Evolutionary conservation across 2,888 invertebrate species (phyloP), one percentile per base, ranked within the genome.

Genomic region (Seira musarum): DNA sequence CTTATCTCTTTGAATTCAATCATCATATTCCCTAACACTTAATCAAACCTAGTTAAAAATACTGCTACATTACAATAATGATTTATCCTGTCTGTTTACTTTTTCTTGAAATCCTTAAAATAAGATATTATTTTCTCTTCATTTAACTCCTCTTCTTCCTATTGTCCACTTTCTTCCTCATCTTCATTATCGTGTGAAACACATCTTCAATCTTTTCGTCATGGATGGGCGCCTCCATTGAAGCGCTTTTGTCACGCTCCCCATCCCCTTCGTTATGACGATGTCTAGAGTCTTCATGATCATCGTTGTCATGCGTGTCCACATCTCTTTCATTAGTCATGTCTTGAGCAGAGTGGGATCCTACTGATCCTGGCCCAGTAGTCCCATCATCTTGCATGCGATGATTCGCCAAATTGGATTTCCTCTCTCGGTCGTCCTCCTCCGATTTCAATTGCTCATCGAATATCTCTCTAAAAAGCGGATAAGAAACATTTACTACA

Each of bases 181-280:
- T 66, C 76, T 85, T 84, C 68, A 86, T 80, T 21, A 86, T 63
- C 21, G 86, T 85, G 65, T 83, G 85, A 30, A 86, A 73, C 60
- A 85, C 85, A 80, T 86, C 84, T 67, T 85, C 84, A 66, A 86
- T 83, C 75, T 84, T 86, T 61, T 86, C 85, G 70, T 86, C 84
- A 67, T 84, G 85, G 72, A 86, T 84, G 57, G 85, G 86, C 17
- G 83, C 81, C 64, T 86, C 86, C 86, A 86, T 86, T 72, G 85
- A 85, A 2, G 82, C 72, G 57, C 84, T 85, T 81, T 85, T 86
- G 79, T 84, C 82, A 70, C 81, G 82, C 61, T 74, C 81, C n/a
- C 69, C 69, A 22, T 83, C 84, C 1, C 24, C 64, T 24, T 68
- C 71, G 0, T 82, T 25, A 25, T 69, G 63, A 49, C 24, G n/a